Evolutionary conservation across 2,797 vertebrate species (phyloP), one percentile per base, ranked within the genome.

Genomic region (Aselliscus stoliczkanus): DNA sequence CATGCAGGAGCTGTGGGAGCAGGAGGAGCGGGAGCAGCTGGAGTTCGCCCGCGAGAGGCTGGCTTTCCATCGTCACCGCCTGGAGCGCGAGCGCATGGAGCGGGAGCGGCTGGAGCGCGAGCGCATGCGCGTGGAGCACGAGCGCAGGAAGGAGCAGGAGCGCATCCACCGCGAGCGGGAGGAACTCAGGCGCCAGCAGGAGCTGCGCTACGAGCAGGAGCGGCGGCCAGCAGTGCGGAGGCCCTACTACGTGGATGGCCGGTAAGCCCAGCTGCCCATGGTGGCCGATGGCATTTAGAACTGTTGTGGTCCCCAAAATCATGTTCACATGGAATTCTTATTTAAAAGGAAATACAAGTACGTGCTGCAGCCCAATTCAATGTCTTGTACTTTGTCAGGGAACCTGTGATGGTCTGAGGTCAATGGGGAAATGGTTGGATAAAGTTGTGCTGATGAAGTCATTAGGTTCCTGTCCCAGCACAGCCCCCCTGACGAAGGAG

Each of bases 21-120:
- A 98, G 1, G 99, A 99, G 82, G 99, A 99, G 92, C 98, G 99
- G 2, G 99, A 99, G 94, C 97, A 99, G 72, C 98, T 99, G 5
- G 96, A 99, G 93, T 98, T 99, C 0, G 99, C 99, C 94, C 99
- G 99, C 0, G 99, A 99, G 96, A 99, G 99, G 91, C 98, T 99
- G 95, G 99, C 99, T 96, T 98, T 99, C 13, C 99, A 99, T 97
- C 98, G 99, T 92, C 98, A 99, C 88, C 99, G 99, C 0, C 99
- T 99, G 0, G 99, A 99, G 14, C 98, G 99, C 0, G 99, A 99
- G 82, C 98, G 99, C 18, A 99, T 99, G 99, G 99, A 99, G 97
- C 99, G 99, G 0, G 99, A 99, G 94, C 99, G 99, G 94, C 98
- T 99, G 96, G 99, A 99, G 96, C 98, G 99, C 0, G 99, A 99